These are phyloP conservation scores for Allygus modestus DNA, from an alignment of 2,888 invertebrate species.

Conservation along the genomic window DNA sequence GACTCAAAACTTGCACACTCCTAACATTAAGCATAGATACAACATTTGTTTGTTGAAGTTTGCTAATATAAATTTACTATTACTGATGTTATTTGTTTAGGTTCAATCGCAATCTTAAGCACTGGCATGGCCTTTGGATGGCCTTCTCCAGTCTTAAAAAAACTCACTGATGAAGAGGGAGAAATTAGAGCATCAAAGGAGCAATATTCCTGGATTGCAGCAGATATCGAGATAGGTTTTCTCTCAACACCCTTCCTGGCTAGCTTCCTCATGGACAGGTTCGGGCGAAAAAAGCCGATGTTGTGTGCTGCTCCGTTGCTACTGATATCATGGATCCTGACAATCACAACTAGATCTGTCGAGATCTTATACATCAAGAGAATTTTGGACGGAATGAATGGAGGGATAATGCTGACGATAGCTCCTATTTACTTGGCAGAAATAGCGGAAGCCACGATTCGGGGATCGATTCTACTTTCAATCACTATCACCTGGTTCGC, in stretches of 20 bases:
- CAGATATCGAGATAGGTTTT: constrained; percentile 28
- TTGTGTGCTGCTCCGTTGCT: background rate
- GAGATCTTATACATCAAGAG: constrained; percentile 28
- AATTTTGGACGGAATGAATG: constrained; percentile 34
- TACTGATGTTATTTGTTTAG: background rate
- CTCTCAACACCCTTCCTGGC: constrained; percentile 41
- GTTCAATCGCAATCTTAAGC: constrained; percentile 40
- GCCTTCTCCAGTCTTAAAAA: constrained; percentile 41
- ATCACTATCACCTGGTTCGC: constrained; percentile 33
- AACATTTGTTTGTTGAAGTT: too few species aligned
- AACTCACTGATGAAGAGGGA: constrained; percentile 21
- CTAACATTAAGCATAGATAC: too few species aligned
- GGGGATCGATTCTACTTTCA: constrained; percentile 51
- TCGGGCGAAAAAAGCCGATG: constrained; percentile 43
- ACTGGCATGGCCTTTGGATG: constrained; percentile 43
- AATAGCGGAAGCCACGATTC: constrained; percentile 58
- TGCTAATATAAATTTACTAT: too few species aligned
- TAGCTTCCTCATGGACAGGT: constrained; percentile 33
- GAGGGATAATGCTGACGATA: constrained; percentile 69
- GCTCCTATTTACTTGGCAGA: constrained; percentile 70
- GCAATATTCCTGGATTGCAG: constrained; percentile 48
- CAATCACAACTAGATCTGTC: constrained; percentile 44
- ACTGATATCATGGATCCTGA: constrained; percentile 39
- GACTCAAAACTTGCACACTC: too few species aligned
- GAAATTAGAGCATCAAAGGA: constrained; percentile 43